A percentile compares a stretch with the other conserved stretches of the same genome.
These are phyloP conservation scores for Agonopterix heracliana DNA, from an alignment of 2,888 invertebrate species.

Conservation along the genomic window DNA sequence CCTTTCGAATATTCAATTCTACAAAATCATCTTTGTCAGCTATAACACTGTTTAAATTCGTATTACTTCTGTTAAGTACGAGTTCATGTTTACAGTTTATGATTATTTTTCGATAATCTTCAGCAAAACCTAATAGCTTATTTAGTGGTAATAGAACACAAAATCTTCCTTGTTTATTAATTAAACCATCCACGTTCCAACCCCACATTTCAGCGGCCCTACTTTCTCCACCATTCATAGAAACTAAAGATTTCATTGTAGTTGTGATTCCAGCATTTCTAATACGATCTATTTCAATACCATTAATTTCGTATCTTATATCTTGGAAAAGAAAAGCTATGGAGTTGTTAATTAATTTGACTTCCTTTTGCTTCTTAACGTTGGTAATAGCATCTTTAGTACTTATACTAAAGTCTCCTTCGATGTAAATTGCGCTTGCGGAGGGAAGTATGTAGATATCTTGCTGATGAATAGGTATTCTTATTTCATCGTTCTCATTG, in stretches of 20 bases:
- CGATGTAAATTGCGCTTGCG: constrained; percentile 14
- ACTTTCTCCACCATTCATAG: constrained; percentile 23
- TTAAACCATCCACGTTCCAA: constrained; percentile 19
- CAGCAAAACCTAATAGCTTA: constrained; percentile 17
- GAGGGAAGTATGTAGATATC: constrained; percentile 17
- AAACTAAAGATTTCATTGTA: constrained; percentile 32
- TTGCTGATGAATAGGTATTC: constrained; percentile 17
- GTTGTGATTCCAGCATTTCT: constrained; percentile 8
- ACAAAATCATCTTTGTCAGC: constrained; percentile 7
- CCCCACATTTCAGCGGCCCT: constrained; percentile 21
- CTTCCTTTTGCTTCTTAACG: neutral
- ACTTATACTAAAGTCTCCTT: constrained; percentile 5
- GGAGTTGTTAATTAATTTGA: constrained; percentile 4
- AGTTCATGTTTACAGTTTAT: constrained; percentile 44
- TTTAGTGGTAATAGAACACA: constrained; percentile 7
- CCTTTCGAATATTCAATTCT: constrained; percentile 26
- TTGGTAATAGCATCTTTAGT: constrained; percentile 2
- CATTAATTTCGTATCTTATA: constrained; percentile 8
- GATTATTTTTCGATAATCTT: constrained; percentile 37
- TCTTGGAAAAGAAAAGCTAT: constrained; percentile 8
- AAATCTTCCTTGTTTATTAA: constrained; percentile 19
- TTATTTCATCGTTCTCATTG: constrained; percentile 16
- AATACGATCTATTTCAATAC: constrained; percentile 2
- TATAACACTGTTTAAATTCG: constrained; percentile 24
- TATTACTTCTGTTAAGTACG: constrained; percentile 29